phyloP scores from a whole-genome alignment of 1,140 invertebrate species.

The Eumeta japonica region DNA sequence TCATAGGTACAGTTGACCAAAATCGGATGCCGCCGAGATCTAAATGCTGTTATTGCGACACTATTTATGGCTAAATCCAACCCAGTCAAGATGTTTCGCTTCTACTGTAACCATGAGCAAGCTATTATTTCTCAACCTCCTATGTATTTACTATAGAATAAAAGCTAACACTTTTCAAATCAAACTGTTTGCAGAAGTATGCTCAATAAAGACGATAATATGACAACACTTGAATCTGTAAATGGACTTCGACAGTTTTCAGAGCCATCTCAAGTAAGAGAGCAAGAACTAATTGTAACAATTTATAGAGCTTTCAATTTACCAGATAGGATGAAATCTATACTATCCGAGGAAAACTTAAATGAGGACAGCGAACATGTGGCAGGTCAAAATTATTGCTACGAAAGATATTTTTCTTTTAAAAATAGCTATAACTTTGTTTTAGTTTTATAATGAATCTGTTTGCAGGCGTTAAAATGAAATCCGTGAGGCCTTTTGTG shows the following conservation, averaged over 20 bases:
- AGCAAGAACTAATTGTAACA: slow-evolving; percentile 34
- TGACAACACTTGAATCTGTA: slow-evolving; percentile 9
- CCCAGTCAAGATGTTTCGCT: no score
- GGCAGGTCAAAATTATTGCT: slow-evolving; percentile 21
- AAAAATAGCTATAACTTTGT: neutral
- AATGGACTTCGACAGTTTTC: slow-evolving; percentile 23
- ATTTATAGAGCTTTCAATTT: slow-evolving; percentile 35
- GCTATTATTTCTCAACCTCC: no score
- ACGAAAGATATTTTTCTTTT: neutral
- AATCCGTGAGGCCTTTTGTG: slow-evolving; percentile 32
- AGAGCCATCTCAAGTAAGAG: slow-evolving; percentile 19
- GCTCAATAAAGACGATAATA: neutral
- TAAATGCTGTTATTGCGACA: no score
- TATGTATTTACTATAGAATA: no score
- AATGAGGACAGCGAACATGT: slow-evolving; percentile 25
- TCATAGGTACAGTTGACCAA: no score
- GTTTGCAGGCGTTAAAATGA: slow-evolving; percentile 33
- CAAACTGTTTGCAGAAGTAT: neutral
- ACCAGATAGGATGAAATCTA: slow-evolving; percentile 19
- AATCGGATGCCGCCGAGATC: no score
- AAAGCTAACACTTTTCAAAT: slow-evolving; percentile 13
- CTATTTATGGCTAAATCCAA: slow-evolving; percentile 25
- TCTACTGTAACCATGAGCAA: no score
- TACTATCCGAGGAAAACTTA: slow-evolving; percentile 18
- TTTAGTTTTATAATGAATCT: slow-evolving; percentile 3